Conservation (phyloP, 2,113 vertebrate species). For the Tetrao urogallus region DNA sequence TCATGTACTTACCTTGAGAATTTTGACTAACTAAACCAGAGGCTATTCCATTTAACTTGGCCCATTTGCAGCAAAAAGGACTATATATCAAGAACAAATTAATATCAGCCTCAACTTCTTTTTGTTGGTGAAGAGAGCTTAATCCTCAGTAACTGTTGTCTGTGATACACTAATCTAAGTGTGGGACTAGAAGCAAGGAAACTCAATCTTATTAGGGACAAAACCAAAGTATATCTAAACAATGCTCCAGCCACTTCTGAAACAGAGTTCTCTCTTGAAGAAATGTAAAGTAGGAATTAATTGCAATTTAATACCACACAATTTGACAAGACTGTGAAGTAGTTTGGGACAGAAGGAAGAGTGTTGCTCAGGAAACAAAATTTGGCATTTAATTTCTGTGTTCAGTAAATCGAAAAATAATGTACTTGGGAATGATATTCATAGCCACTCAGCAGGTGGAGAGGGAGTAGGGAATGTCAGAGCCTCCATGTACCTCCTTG, state of each 20-base stretch:
- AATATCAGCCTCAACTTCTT: background rate
- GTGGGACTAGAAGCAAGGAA: background rate
- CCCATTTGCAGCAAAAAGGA: background rate
- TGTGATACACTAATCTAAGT: background rate
- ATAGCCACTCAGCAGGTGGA: background rate
- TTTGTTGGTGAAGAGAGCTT: background rate
- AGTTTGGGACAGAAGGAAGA: background rate
- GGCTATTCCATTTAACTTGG: background rate
- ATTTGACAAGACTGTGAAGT: background rate
- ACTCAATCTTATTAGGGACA: background rate
- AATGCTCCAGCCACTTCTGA: background rate
- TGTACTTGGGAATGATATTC: background rate
- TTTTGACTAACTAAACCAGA: background rate
- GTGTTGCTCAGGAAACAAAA: background rate
- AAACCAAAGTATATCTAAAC: background rate
- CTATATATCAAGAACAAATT: background rate
- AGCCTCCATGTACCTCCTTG: background rate
- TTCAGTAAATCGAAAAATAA: background rate
- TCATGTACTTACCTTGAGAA: background rate
- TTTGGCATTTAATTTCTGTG: accelerated
- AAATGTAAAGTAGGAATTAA: accelerated
- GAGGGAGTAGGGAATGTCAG: accelerated
- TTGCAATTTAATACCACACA: background rate
- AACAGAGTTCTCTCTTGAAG: background rate
- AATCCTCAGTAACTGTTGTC: background rate